Evolutionary conservation across 2,888 invertebrate genomes (phyloP), one percentile per base, ranked within the genome.

Genomic region (Boloria selene): DNA sequence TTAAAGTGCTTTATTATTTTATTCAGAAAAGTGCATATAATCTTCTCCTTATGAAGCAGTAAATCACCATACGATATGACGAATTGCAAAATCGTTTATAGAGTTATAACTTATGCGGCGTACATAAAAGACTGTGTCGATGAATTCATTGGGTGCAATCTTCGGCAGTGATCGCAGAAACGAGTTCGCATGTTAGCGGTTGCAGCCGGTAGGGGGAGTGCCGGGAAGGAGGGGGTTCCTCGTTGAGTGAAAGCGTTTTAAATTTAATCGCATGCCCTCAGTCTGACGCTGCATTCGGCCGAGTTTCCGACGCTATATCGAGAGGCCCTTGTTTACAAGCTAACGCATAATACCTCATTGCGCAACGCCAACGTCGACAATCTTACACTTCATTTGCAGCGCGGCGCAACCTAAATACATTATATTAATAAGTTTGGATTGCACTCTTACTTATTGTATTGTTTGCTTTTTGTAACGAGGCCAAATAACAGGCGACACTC

Each of bases 221-320:
- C 68, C 68, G 69, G 63, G 68, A 68, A 70, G 74, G 70, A 73
- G 73, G 68, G 71, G 71, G 74, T 72, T 67, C 72, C 70, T 70
- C 72, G 73, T 72, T 74, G 75, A 84, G 88, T 89, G 90, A 90
- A 90, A 90, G 89, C 87, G 88, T 86, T 87, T 85, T 79, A 82
- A 86, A 86, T 84, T 82, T 79, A 81, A 85, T 83, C 80, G 81
- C 75, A 75, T 75, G 82, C 77, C 78, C 77, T 82, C 85, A 82
- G 83, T 82, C 80, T 78, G 76, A 80, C 76, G 75, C 76, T 77
- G 79, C 79, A 79, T 79, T 83, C 78, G 83, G 78, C 80, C 77
- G 79, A 78, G 79, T 79, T 80, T 75, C 78, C 73, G 77, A 72
- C 71, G 70, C 74, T 70, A 71, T 67, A 74, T 70, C 73, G 71